phyloP scores from a whole-genome alignment of 2,797 vertebrate genomes.

The Selene dorsalis region DNA sequence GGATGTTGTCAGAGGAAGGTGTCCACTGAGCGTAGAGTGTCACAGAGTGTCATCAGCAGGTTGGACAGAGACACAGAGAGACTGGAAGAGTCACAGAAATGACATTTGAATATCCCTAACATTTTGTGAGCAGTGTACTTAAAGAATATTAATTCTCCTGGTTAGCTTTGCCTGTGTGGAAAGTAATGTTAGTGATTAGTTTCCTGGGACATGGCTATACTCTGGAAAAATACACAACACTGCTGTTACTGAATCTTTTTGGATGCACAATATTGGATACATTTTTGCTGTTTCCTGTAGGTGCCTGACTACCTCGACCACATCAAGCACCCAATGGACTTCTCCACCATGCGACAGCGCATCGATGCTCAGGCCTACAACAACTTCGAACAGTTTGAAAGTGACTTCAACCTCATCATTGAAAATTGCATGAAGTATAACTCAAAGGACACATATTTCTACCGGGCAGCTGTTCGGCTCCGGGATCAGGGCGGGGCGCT shows the following conservation, averaged over 20 bases:
- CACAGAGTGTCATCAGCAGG: too few species aligned
- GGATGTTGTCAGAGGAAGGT: too few species aligned
- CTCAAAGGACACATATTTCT: slow-evolving; percentile 97
- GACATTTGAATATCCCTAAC: too few species aligned
- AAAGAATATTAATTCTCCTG: not conserved
- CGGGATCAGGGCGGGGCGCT: slow-evolving; percentile 95
- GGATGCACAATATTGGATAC: too few species aligned
- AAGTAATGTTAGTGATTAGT: not conserved
- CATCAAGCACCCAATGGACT: slow-evolving; percentile 96
- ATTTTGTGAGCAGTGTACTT: too few species aligned
- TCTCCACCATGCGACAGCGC: slow-evolving; percentile 93
- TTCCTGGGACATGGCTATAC: not conserved
- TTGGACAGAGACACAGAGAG: too few species aligned
- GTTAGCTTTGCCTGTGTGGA: too few species aligned
- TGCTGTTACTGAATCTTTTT: not conserved
- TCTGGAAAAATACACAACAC: not conserved
- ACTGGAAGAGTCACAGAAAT: too few species aligned
- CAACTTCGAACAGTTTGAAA: slow-evolving; percentile 92
- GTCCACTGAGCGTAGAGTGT: too few species aligned
- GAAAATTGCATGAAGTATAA: slow-evolving; percentile 99
- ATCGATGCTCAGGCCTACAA: slow-evolving; percentile 91
- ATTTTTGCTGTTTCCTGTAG: slow-evolving; percentile 71
- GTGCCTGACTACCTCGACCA: slow-evolving; percentile 98
- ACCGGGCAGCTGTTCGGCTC: slow-evolving; percentile 92
- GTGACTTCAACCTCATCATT: slow-evolving; percentile 95